These are phyloP conservation scores for Odontothrips loti DNA, from an alignment of 2,888 invertebrate genomes.

Conservation along the genomic window DNA sequence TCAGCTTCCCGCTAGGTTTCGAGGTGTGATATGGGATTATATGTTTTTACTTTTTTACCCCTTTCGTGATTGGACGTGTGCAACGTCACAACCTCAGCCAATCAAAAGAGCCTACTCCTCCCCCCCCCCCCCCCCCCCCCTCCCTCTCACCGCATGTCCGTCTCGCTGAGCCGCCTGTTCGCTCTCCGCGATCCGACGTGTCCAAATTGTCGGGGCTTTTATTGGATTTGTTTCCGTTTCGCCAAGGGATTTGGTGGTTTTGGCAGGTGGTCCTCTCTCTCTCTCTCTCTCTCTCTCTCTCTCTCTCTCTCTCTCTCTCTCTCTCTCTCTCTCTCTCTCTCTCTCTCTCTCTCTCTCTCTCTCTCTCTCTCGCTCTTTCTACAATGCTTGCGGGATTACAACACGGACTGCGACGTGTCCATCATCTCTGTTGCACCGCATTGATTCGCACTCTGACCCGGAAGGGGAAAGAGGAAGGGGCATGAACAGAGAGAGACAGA, in stretches of 20 bases:
- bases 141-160: neutral
- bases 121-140: neutral
- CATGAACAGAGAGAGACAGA: neutral
- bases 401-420: too few species aligned
- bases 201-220: constrained; percentile 28
- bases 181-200: neutral
- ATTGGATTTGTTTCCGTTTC: constrained; percentile 31
- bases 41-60: too few species aligned
- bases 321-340: neutral
- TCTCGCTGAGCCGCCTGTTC: neutral
- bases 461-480: neutral
- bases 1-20: too few species aligned
- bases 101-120: neutral
- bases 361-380: too few species aligned
- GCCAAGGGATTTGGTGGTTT: constrained; percentile 32
- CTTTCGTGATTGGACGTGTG: too few species aligned
- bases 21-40: too few species aligned
- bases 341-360: neutral
- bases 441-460: too few species aligned
- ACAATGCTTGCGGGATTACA: too few species aligned
- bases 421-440: too few species aligned
- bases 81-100: too few species aligned
- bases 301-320: neutral
- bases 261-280: neutral
- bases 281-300: neutral